A percentile compares a stretch with the other conserved stretches of the same genome.
Evolutionary conservation across 2,888 invertebrate species (phyloP).

Genomic region (Cordilura impudica): DNA sequence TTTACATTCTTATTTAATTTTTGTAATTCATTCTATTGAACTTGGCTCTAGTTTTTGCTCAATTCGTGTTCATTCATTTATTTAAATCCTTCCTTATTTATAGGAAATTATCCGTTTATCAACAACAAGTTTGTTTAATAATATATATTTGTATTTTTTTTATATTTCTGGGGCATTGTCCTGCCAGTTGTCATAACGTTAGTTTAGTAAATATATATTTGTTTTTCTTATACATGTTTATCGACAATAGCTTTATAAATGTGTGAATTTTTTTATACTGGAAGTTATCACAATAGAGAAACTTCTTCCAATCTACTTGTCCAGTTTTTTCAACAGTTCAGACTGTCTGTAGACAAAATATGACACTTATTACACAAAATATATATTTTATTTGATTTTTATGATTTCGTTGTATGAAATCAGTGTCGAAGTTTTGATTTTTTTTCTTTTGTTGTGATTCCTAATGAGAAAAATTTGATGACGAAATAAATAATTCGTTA

Average conservation of each 20-base stretch:
- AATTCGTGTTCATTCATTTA: conserved; percentile 33
- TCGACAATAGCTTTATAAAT: conserved; percentile 51
- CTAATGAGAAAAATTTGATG: neutral
- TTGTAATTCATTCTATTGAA: conserved; percentile 16
- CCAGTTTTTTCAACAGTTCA: conserved; percentile 28
- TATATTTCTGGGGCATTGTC: conserved; percentile 48
- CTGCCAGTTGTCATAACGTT: conserved; percentile 49
- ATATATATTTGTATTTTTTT: neutral
- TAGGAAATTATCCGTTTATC: conserved; percentile 24
- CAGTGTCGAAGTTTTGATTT: neutral
- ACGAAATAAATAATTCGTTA: too few species aligned
- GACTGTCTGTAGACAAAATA: conserved; percentile 61
- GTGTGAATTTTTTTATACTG: conserved; percentile 3
- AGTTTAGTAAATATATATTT: conserved; percentile 41
- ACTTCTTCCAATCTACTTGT: conserved; percentile 3
- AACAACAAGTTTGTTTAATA: conserved; percentile 26
- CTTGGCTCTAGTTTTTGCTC: conserved; percentile 35
- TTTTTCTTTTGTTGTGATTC: neutral
- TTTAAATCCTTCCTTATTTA: conserved; percentile 16
- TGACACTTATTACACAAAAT: conserved; percentile 59
- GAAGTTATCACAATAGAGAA: neutral
- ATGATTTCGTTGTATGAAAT: neutral
- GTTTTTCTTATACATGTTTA: conserved; percentile 34
- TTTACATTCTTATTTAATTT: too few species aligned
- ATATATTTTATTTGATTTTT: conserved; percentile 45